Evolutionary conservation across 2,113 vertebrate genomes (phyloP).

Genomic region (Grammomys surdaster): DNA sequence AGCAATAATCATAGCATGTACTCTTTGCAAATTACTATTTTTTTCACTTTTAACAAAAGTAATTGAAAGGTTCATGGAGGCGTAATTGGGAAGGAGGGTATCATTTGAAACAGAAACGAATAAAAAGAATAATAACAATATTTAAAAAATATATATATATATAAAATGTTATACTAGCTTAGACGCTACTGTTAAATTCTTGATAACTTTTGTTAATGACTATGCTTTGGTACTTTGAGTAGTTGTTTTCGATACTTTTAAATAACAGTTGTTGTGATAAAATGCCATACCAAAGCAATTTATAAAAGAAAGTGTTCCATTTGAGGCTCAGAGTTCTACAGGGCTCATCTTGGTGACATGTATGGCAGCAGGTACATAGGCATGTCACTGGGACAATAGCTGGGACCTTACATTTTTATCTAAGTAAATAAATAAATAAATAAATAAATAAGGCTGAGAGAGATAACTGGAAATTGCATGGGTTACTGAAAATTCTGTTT

Average conservation of each 20-base stretch:
- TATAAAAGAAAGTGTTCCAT: neutral
- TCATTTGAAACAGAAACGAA: too few species aligned
- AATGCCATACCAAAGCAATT: neutral
- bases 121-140: too few species aligned
- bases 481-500: neutral
- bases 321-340: neutral
- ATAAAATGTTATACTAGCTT: neutral
- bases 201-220: neutral
- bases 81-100: too few species aligned
- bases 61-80: too few species aligned
- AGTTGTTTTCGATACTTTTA: neutral
- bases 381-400: neutral
- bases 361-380: neutral
- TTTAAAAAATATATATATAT: too few species aligned
- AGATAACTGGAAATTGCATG: neutral
- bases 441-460: neutral
- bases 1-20: neutral
- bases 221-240: neutral
- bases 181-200: conserved; percentile 2
- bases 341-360: too few species aligned
- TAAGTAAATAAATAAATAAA: neutral
- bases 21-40: neutral
- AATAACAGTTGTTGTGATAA: neutral
- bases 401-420: neutral
- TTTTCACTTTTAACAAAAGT: neutral